Percentiles rank a stretch among this genome's conserved stretches.
These are phyloP conservation scores for Enteromius trimaculatus DNA, from an alignment of 2,797 vertebrate species.

Conservation along the genomic window DNA sequence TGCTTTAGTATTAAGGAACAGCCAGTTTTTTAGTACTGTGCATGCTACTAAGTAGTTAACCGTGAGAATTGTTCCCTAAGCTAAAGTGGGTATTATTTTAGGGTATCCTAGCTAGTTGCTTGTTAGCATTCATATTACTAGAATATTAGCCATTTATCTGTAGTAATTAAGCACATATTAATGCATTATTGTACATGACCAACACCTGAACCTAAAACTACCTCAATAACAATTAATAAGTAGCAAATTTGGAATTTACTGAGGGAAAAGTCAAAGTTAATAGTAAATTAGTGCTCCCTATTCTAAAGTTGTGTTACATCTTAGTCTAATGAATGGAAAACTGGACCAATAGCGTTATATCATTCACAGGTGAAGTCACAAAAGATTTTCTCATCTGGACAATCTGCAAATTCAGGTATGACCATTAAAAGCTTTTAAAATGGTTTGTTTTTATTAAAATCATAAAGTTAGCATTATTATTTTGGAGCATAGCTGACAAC, in stretches of 20 bases:
- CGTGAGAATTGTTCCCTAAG: not conserved
- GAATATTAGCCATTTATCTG: no score
- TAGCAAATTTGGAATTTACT: no score
- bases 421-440: conserved; percentile 9
- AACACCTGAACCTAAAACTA: no score
- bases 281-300: no score
- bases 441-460: not conserved
- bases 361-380: conserved; percentile 73
- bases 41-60: not conserved
- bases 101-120: no score
- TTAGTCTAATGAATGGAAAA: not conserved
- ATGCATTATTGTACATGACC: no score
- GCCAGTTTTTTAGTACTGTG: not conserved
- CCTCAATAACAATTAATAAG: no score
- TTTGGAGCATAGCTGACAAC: not conserved
- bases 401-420: conserved; percentile 71
- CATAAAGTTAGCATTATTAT: not conserved
- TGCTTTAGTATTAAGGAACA: not conserved
- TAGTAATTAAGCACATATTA: no score
- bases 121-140: no score
- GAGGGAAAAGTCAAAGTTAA: no score
- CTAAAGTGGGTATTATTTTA: not conserved
- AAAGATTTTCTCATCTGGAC: conserved; percentile 64
- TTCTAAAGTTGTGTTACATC: not conserved
- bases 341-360: conserved; percentile 20